Evolutionary conservation across 2,888 invertebrate species (phyloP).

Genomic region (Dynastes maya): DNA sequence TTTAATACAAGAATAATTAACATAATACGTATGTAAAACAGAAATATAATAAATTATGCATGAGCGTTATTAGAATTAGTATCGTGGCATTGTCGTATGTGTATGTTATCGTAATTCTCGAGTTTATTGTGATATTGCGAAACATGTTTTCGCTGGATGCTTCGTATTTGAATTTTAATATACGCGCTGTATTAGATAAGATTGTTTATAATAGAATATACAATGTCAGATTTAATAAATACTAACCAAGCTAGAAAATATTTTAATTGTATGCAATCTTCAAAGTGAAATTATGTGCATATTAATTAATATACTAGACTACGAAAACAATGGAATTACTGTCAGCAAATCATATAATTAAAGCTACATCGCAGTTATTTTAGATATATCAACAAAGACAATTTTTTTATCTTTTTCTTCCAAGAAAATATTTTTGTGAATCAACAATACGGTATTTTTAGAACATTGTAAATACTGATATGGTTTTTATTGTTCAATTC

Average conservation of each 20-base stretch:
- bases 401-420: too few relatives aligned
- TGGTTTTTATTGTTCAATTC: not conserved
- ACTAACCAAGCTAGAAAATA: too few relatives aligned
- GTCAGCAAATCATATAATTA: too few relatives aligned
- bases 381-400: too few relatives aligned
- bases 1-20: not conserved
- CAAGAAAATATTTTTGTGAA: too few relatives aligned
- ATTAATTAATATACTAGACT: too few relatives aligned
- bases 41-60: conserved; percentile 11
- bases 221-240: not conserved
- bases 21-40: conserved; percentile 6
- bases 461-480: not conserved
- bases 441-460: too few relatives aligned
- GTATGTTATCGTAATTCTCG: conserved; percentile 1
- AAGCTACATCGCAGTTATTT: too few relatives aligned
- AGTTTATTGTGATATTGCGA: conserved; percentile 1
- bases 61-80: not conserved
- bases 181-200: not conserved
- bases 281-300: too few relatives aligned
- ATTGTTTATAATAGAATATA: not conserved
- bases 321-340: too few relatives aligned
- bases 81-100: not conserved
- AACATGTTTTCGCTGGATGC: conserved; percentile 21
- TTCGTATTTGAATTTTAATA: conserved; percentile 13
- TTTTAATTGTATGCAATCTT: too few relatives aligned